Percentiles rank a stretch among this genome's conserved stretches.
Evolutionary conservation across 92 coral and sea anemone genomes (phyloP).

Genomic region (Muricea muricata): DNA sequence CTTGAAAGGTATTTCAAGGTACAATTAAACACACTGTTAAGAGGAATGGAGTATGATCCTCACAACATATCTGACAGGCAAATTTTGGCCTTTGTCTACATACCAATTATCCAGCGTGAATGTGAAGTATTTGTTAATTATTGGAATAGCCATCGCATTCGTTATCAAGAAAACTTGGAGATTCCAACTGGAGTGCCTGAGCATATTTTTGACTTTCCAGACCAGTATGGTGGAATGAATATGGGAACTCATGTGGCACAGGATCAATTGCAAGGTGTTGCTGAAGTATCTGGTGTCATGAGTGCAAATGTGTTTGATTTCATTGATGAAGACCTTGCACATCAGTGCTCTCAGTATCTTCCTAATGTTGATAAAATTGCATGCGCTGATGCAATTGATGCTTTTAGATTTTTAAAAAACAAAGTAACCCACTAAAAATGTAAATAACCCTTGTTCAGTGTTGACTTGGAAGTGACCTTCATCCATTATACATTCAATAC

Average conservation of each 20-base stretch:
- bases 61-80: too few relatives aligned
- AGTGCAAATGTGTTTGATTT: background rate
- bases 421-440: too few relatives aligned
- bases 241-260: constrained; percentile 49
- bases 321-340: too few relatives aligned
- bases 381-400: too few relatives aligned
- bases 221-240: constrained; percentile 52
- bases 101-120: too few relatives aligned
- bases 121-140: constrained; percentile 47
- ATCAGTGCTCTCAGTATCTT: too few relatives aligned
- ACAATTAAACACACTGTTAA: constrained; percentile 51
- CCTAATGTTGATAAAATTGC: too few relatives aligned
- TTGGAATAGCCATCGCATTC: constrained; percentile 71
- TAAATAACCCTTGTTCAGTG: too few relatives aligned
- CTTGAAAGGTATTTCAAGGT: constrained; percentile 55
- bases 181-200: constrained; percentile 77
- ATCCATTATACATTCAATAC: too few relatives aligned
- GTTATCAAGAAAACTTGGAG: constrained; percentile 64
- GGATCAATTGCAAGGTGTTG: constrained; percentile 67
- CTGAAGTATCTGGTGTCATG: constrained; percentile 60
- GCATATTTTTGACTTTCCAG: constrained; percentile 29
- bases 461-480: too few relatives aligned
- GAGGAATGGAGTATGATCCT: constrained; percentile 68
- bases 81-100: background rate
- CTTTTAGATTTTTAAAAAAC: too few relatives aligned